A percentile compares a stretch with the other conserved stretches of the same genome.
Evolutionary conservation across 2,113 vertebrate genomes (phyloP).

Genomic region (Dendropsophus ebraccatus): DNA sequence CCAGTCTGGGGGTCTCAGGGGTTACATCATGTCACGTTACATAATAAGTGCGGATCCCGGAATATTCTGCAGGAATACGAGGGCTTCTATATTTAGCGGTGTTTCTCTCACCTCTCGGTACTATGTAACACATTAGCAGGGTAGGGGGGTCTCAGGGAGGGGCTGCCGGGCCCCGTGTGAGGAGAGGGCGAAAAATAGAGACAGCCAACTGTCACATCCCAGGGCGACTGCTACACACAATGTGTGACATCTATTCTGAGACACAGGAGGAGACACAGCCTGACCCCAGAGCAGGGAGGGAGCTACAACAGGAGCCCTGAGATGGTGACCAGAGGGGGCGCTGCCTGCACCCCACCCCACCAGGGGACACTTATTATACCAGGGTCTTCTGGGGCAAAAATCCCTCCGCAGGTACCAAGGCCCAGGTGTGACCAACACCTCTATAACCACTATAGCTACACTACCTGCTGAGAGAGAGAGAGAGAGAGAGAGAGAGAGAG

Average conservation of each 20-base stretch:
- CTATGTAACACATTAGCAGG: slow-evolving; percentile 27
- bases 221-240: slow-evolving; percentile 6
- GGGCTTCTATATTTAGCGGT: background rate
- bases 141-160: background rate
- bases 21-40: background rate
- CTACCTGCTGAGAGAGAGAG: background rate
- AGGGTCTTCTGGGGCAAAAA: no score
- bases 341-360: background rate
- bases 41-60: background rate
- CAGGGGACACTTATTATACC: no score
- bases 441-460: background rate
- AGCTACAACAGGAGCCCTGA: no score
- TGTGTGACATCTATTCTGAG: slow-evolving; percentile 1
- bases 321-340: no score
- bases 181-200: slow-evolving; percentile 6
- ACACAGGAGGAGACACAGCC: background rate
- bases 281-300: background rate
- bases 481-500: no score
- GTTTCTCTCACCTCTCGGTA: background rate
- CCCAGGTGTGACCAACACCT: background rate
- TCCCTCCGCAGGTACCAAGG: background rate
- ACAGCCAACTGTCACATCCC: background rate
- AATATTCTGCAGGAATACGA: background rate
- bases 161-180: slow-evolving; percentile 13
- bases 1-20: no score